phyloP scores from a whole-genome alignment of 1,140 invertebrate species.

The Neoseiulus cucumeris region DNA sequence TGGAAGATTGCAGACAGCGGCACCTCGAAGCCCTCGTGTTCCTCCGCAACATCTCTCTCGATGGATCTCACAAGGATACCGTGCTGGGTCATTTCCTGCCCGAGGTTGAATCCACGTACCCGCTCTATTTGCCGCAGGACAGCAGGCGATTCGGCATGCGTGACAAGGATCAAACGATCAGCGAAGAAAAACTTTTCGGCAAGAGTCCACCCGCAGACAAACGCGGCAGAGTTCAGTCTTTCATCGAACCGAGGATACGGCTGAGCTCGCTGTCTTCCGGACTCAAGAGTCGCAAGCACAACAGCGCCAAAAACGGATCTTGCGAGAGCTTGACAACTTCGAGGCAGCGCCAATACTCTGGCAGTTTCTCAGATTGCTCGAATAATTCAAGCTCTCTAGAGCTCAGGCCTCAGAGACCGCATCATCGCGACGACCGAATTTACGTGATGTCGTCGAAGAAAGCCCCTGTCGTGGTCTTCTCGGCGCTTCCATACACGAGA shows the following conservation, averaged over 20 bases:
- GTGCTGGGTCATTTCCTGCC: constrained; percentile 36
- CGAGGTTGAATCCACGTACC: constrained; percentile 15
- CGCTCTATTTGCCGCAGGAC: background rate
- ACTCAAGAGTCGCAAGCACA: background rate
- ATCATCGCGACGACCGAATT: background rate
- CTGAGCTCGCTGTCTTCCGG: background rate
- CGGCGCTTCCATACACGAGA: constrained; percentile 55
- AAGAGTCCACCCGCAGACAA: background rate
- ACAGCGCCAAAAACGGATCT: background rate
- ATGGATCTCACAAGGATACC: constrained; percentile 69
- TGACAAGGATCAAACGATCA: background rate
- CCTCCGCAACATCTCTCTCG: constrained; percentile 78
- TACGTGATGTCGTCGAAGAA: constrained; percentile 32
- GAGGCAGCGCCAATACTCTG: background rate
- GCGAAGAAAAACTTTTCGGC: background rate
- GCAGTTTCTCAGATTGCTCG: constrained; percentile 1
- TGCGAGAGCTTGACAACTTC: background rate
- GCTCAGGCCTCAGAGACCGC: background rate
- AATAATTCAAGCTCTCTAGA: constrained; percentile 7
- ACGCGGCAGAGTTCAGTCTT: background rate
- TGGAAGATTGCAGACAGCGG: background rate
- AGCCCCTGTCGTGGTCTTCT: constrained; percentile 57
- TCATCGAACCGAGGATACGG: background rate
- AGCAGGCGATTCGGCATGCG: background rate
- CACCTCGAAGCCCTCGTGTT: constrained; percentile 47